Conservation (phyloP, 2,888 invertebrate genomes). For the Bembecia ichneumoniformis region DNA sequence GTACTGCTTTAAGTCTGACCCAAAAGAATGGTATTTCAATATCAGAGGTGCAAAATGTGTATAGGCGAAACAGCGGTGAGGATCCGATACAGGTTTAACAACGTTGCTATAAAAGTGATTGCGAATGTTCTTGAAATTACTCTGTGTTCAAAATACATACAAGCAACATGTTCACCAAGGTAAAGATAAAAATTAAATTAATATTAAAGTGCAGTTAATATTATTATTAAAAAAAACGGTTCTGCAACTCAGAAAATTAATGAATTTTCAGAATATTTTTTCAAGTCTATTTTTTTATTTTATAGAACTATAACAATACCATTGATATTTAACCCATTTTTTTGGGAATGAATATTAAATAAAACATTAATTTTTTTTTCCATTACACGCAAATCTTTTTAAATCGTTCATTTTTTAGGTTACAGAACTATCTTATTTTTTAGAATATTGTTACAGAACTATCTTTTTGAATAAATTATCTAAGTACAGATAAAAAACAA, state of each 20-base stretch:
- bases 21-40: slow-evolving; percentile 16
- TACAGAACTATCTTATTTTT: background rate
- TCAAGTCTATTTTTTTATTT: too few species aligned
- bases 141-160: slow-evolving; percentile 39
- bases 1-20: too few species aligned
- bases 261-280: too few species aligned
- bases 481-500: too few species aligned
- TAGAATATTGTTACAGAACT: background rate
- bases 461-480: background rate
- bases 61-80: slow-evolving; percentile 10
- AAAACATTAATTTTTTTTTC: too few species aligned
- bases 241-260: too few species aligned
- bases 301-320: too few species aligned
- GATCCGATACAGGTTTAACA: slow-evolving; percentile 47
- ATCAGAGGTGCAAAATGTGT: slow-evolving; percentile 7
- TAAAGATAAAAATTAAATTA: slow-evolving; percentile 16
- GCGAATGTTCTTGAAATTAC: slow-evolving; percentile 39
- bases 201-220: background rate
- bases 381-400: too few species aligned
- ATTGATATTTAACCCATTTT: too few species aligned
- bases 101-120: slow-evolving; percentile 55
- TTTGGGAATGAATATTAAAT: too few species aligned
- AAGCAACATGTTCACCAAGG: slow-evolving; percentile 52
- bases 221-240: too few species aligned
- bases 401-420: too few species aligned